Percentiles rank a stretch among this genome's conserved stretches.
These are phyloP conservation scores for Holothuria leucospilota DNA, from an alignment of 53 echinoderm and acorn worm genomes.

Conservation along the genomic window DNA sequence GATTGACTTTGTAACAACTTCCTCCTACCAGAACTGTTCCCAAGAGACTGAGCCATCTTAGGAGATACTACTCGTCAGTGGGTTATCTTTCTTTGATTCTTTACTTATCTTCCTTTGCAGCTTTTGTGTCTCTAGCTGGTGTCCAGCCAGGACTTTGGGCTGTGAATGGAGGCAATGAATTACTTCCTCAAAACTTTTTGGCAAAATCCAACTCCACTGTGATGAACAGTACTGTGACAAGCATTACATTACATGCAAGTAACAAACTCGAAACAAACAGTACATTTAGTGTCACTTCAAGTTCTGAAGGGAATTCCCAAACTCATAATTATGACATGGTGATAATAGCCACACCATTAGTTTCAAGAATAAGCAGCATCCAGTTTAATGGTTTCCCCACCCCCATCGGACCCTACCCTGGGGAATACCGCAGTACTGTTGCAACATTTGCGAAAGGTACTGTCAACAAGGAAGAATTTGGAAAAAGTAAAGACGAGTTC, in stretches of 20 bases:
- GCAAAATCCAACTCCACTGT: constrained; percentile 66
- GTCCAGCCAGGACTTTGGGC: constrained; percentile 90
- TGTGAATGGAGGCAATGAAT: constrained; percentile 83
- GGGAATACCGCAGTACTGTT: constrained; percentile 82
- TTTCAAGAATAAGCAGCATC: constrained; percentile 57
- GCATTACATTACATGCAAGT: constrained; percentile 31
- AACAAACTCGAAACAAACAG: constrained; percentile 22
- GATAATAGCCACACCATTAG: constrained; percentile 80
- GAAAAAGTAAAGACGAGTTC: constrained; percentile 18
- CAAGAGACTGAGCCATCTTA: too few species aligned
- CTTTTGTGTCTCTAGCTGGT: constrained; percentile 88
- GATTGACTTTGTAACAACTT: too few species aligned
- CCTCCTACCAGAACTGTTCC: too few species aligned
- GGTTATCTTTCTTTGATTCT: too few species aligned
- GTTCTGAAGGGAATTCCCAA: background rate
- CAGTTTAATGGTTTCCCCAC: constrained; percentile 65
- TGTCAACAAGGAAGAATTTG: constrained; percentile 75
- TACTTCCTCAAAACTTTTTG: constrained; percentile 68
- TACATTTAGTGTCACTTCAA: constrained; percentile 26
- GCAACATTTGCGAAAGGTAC: constrained; percentile 75
- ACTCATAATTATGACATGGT: constrained; percentile 77
- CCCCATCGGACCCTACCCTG: constrained; percentile 61
- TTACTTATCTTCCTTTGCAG: constrained; percentile 30
- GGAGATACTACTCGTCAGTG: too few species aligned
- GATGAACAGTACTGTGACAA: constrained; percentile 54